Conservation (phyloP, 2,113 vertebrate genomes). For the Eidolon helvum region DNA sequence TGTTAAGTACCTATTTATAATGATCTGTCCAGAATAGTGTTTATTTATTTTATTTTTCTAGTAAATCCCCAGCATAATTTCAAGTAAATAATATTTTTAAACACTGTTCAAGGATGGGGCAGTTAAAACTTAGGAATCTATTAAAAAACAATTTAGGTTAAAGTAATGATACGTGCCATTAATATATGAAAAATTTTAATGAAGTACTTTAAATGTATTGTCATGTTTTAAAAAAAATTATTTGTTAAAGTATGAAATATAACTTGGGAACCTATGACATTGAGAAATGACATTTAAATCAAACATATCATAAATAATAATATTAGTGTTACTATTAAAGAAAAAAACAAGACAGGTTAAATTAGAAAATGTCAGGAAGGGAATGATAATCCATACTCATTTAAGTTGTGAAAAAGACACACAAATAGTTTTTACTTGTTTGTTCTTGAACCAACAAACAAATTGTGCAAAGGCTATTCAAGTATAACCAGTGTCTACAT, state of each 20-base stretch:
- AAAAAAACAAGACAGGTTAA: background rate
- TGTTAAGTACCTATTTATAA: background rate
- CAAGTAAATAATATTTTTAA: background rate
- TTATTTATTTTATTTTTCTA: background rate
- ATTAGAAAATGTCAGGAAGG: background rate
- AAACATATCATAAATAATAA: background rate
- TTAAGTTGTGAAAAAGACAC: background rate
- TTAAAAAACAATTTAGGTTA: background rate
- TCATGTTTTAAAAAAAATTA: background rate
- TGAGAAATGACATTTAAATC: background rate
- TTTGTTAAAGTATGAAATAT: background rate
- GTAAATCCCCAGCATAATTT: background rate
- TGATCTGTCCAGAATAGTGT: background rate
- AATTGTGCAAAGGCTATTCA: background rate
- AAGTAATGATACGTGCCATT: background rate
- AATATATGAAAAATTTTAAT: background rate
- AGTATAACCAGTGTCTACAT: background rate
- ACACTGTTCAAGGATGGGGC: background rate
- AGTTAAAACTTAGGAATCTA: background rate
- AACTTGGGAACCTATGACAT: background rate
- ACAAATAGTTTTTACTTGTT: background rate
- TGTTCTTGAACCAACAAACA: background rate
- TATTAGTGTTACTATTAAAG: background rate
- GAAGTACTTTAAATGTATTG: background rate
- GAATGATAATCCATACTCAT: background rate